These are phyloP conservation scores for Irena cyanogastra DNA, from an alignment of 2,113 vertebrate species.

Conservation along the genomic window DNA sequence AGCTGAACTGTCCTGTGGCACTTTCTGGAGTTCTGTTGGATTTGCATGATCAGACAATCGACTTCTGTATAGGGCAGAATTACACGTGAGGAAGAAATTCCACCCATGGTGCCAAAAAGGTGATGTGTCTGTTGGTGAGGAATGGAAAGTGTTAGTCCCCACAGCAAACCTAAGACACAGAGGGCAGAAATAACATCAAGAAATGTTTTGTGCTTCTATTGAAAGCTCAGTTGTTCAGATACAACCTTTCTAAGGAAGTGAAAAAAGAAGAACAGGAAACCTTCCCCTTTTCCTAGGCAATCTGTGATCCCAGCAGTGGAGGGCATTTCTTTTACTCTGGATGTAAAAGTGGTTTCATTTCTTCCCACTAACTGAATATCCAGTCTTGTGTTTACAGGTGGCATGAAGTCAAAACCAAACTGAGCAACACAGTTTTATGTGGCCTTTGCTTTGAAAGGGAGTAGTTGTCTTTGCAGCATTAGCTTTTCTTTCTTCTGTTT, in stretches of 20 bases:
- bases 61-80: conserved; percentile 42
- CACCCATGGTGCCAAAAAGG: conserved; percentile 44
- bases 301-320: conserved; percentile 9
- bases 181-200: conserved; percentile 15
- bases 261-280: conserved; percentile 20
- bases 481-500: conserved; percentile 11
- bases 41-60: conserved; percentile 65
- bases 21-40: conserved; percentile 41
- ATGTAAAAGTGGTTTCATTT: conserved; percentile 29
- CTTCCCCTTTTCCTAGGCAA: conserved; percentile 26
- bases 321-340: not conserved
- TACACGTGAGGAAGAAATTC: conserved; percentile 40
- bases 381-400: conserved; percentile 68
- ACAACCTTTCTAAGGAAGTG: not conserved
- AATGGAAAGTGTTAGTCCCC: conserved; percentile 32
- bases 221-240: conserved; percentile 32
- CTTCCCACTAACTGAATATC: conserved; percentile 59
- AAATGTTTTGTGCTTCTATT: not conserved
- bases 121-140: conserved; percentile 28
- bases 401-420: conserved; percentile 62
- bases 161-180: not conserved
- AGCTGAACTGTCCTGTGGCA: conserved; percentile 41
- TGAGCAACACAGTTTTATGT: conserved; percentile 52
- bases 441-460: conserved; percentile 64
- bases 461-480: conserved; percentile 29